Evolutionary conservation across 2,113 vertebrate species (phyloP).

Genomic region (Rousettus leschenaultii): DNA sequence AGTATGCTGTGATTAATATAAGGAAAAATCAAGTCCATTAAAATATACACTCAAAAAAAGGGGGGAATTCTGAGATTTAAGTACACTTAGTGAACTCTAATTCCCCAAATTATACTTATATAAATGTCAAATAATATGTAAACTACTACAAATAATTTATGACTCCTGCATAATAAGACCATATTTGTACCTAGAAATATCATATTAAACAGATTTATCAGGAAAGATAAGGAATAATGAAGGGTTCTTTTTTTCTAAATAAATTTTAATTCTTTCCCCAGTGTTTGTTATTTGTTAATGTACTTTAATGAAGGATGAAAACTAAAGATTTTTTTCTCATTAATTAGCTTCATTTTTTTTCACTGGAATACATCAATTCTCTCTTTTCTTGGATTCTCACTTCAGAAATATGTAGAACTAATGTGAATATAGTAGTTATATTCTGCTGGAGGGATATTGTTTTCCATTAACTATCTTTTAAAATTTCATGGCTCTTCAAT

Average conservation of each 20-base stretch:
- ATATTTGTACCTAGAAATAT: neutral
- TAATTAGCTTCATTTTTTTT: constrained; percentile 50
- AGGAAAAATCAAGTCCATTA: neutral
- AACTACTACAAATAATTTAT: neutral
- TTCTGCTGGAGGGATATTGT: neutral
- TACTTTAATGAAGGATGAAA: neutral
- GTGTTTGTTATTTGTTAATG: constrained; percentile 44
- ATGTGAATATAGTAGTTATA: constrained; percentile 2
- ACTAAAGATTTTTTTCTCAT: constrained; percentile 48
- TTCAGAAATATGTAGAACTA: constrained; percentile 14
- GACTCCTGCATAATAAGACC: neutral
- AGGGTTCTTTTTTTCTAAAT: neutral
- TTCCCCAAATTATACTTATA: neutral
- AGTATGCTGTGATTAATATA: neutral
- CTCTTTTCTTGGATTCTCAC: neutral
- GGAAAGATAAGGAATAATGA: neutral
- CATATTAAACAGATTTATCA: neutral
- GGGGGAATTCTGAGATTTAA: neutral
- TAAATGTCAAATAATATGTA: neutral
- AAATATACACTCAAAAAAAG: neutral
- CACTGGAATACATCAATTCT: constrained; percentile 6
- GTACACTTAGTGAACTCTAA: constrained; percentile 12
- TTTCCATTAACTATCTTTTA: neutral
- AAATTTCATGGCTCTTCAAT: neutral
- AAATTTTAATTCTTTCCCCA: constrained; percentile 38